Base-by-base conservation (phyloP, 1,140 invertebrate species). In the Thrips palmi region DNA sequence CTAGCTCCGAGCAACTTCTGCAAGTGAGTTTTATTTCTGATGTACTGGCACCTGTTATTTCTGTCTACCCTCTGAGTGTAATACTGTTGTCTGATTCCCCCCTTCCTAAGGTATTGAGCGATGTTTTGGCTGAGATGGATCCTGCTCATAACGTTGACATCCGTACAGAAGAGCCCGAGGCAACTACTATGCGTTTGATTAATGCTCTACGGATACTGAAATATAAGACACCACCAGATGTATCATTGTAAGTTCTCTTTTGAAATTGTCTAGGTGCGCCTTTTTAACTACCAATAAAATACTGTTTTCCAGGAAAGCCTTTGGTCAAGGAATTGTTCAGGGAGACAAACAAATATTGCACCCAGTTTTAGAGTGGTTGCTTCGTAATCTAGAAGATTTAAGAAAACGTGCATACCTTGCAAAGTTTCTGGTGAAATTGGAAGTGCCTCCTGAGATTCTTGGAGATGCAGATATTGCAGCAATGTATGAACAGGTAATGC, bases 381-480 rank as follows among this genome's bases (percentile, higher is more conserved):
- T 88, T 6, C 63, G 65, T 12, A 69, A 75, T 37, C 63, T 74
- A 27, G 65, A 74, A 12, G 70, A 83, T 42, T 67, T 82, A 2
- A 74, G 74, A 49, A 82, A 85, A 50, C 65, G 83, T 40, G 78
- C 79, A 1, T 89, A 89, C 59, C 62, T 89, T 28, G 77, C 80
- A 2, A 63, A 65, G 39, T 82, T 65, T 54, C 56, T 81, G 10
- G 68, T 80, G 2, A 79, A 77, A 57, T 61, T 87, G 4, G 81
- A 87, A 39, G 67, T 91, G 36, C 81, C 83, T n/a, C 57, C 67
- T 2, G 84, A 88, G 44, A 74, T 86, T 37, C 61, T 75, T 39
- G 65, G 68, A n/a, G 85, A 87, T 49, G 67, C 70, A 23, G 77
- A 79, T 40, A 70, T 87, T 30, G 64, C 68, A 41, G 68, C 70